phyloP scores from a whole-genome alignment of 2,888 invertebrate genomes.

The Artemia sinica region DNA sequence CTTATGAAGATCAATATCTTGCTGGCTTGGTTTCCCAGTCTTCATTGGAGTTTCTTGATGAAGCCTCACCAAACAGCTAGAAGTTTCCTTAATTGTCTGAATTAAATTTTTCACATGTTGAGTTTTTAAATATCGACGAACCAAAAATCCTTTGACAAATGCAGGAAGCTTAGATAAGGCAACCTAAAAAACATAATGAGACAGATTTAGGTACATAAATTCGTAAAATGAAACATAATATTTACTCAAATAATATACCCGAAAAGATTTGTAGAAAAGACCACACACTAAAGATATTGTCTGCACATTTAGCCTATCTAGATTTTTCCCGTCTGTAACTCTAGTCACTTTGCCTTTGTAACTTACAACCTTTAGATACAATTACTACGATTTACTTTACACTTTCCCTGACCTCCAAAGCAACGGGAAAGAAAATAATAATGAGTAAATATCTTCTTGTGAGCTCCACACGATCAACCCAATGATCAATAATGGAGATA shows the following conservation, averaged over 20 bases:
- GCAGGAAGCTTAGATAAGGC: conserved; percentile 26
- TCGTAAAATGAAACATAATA: not conserved
- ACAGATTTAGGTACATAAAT: not conserved
- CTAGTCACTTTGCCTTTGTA: too few species aligned
- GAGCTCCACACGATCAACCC: too few species aligned
- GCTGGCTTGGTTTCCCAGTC: conserved; percentile 28
- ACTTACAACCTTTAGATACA: too few species aligned
- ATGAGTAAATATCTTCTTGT: too few species aligned
- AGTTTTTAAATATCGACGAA: conserved; percentile 59
- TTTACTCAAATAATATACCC: not conserved
- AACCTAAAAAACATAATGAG: conserved; percentile 15
- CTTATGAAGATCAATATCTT: conserved; percentile 51
- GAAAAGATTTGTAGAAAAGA: not conserved
- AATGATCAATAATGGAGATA: too few species aligned
- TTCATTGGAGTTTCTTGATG: conserved; percentile 39
- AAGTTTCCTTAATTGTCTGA: conserved; percentile 57
- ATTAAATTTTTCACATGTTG: conserved; percentile 60
- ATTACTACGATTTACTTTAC: too few species aligned
- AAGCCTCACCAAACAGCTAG: conserved; percentile 54
- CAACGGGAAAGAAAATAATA: too few species aligned
- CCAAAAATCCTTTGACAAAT: conserved; percentile 51
- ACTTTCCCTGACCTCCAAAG: too few species aligned
- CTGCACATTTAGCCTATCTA: not conserved
- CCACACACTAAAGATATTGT: conserved; percentile 4
- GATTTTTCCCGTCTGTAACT: too few species aligned